Conservation (phyloP, 2,888 invertebrate species). For the Pollenia angustigena region DNA sequence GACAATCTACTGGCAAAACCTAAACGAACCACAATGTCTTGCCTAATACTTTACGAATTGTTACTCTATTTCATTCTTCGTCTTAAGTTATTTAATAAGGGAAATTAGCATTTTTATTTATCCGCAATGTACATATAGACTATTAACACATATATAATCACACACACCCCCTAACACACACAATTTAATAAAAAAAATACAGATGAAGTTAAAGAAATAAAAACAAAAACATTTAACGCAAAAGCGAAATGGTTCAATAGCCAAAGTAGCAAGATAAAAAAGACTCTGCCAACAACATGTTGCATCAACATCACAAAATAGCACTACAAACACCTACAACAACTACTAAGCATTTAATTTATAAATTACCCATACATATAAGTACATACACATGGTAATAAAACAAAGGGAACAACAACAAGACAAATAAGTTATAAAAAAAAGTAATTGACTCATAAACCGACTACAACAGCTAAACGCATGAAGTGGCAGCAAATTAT, state of each 20-base stretch:
- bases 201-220: background rate
- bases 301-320: constrained; percentile 66
- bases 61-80: background rate
- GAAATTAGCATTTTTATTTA: constrained; percentile 63
- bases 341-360: constrained; percentile 3
- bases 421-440: constrained; percentile 10
- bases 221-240: constrained; percentile 38
- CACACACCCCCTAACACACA: background rate
- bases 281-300: constrained; percentile 59
- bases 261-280: constrained; percentile 63
- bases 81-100: constrained; percentile 35
- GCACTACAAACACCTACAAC: constrained; percentile 24
- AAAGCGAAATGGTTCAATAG: constrained; percentile 67
- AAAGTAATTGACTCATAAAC: constrained; percentile 51
- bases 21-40: background rate
- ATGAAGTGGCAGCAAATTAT: constrained; percentile 61
- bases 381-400: constrained; percentile 38
- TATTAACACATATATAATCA: background rate
- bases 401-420: constrained; percentile 50
- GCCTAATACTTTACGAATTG: constrained; percentile 13
- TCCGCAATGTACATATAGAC: background rate
- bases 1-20: background rate
- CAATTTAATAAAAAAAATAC: background rate
- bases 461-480: constrained; percentile 57
- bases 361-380: constrained; percentile 2